Evolutionary conservation across 2,113 vertebrate species (phyloP).

Genomic region (Barnardius zonarius): DNA sequence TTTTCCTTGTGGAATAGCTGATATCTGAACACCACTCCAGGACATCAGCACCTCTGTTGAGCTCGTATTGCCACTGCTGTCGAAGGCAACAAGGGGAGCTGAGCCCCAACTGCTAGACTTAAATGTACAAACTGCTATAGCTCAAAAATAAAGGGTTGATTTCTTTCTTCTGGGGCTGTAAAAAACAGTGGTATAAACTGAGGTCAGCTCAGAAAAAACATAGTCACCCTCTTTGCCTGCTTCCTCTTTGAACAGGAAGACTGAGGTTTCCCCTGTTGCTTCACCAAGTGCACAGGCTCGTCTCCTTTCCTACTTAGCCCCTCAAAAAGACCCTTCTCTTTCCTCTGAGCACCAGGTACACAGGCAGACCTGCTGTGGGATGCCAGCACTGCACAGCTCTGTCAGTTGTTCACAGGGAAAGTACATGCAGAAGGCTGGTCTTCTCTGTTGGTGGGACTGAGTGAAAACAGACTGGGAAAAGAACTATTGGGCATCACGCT

Average conservation of each 20-base stretch:
- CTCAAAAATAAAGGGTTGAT: neutral
- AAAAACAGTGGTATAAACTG: neutral
- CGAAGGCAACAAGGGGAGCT: fast-evolving
- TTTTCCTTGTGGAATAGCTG: neutral
- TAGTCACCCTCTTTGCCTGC: neutral
- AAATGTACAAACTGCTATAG: neutral
- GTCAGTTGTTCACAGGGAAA: neutral
- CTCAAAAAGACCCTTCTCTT: neutral
- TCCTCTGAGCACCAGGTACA: neutral
- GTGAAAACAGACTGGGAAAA: neutral
- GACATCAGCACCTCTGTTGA: fast-evolving
- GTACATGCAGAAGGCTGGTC: no score
- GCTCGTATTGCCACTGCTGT: fast-evolving
- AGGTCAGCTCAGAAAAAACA: neutral
- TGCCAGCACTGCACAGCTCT: neutral
- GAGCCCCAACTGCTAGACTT: neutral
- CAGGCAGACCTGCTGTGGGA: neutral
- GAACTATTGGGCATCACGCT: fast-evolving
- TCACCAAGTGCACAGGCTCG: fast-evolving
- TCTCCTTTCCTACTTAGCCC: neutral
- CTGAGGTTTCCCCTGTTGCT: neutral
- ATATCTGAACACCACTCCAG: neutral
- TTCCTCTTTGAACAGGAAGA: neutral
- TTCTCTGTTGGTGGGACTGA: neutral
- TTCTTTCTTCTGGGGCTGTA: neutral